A percentile compares a stretch with the other conserved stretches of the same genome.
Evolutionary conservation across 2,113 vertebrate genomes (phyloP).

Genomic region (Quiscalus mexicanus): DNA sequence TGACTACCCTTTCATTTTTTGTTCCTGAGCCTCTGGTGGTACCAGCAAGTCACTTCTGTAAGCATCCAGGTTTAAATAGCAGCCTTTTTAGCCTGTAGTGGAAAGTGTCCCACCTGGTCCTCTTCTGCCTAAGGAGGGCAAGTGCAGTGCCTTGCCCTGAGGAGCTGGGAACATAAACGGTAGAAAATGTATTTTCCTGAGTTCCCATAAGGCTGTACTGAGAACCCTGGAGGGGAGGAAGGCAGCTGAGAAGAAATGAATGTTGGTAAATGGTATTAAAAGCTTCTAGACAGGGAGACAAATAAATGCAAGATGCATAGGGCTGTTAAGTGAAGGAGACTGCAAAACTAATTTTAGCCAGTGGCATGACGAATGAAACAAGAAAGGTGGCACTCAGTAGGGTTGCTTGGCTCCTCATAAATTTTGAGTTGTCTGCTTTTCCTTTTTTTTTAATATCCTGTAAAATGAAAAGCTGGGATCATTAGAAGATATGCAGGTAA

Average conservation of each 20-base stretch:
- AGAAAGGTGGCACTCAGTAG: constrained; percentile 15
- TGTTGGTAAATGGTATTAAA: constrained; percentile 28
- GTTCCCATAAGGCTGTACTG: background rate
- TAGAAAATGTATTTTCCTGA: background rate
- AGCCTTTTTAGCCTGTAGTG: background rate
- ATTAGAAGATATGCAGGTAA: background rate
- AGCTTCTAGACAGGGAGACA: background rate
- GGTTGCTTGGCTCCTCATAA: constrained; percentile 21
- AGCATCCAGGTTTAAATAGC: background rate
- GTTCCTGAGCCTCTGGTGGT: background rate
- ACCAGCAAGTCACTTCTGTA: background rate
- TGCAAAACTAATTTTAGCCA: constrained; percentile 5
- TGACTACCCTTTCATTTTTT: background rate
- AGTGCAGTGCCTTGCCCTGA: background rate
- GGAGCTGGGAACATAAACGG: background rate
- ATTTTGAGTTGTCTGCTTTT: constrained; percentile 45
- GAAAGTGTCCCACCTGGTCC: background rate
- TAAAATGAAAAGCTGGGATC: constrained; percentile 19
- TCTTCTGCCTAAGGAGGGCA: background rate
- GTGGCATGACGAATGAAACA: background rate
- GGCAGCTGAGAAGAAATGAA: background rate
- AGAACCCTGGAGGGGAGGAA: background rate
- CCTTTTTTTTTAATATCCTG: constrained; percentile 22
- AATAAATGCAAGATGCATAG: background rate
- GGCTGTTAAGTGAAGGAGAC: constrained; percentile 1